Percentiles rank a stretch among this genome's conserved stretches.
These are phyloP conservation scores for Scaptomyza hsui DNA, from an alignment of 1,140 invertebrate species.

Conservation along the genomic window DNA sequence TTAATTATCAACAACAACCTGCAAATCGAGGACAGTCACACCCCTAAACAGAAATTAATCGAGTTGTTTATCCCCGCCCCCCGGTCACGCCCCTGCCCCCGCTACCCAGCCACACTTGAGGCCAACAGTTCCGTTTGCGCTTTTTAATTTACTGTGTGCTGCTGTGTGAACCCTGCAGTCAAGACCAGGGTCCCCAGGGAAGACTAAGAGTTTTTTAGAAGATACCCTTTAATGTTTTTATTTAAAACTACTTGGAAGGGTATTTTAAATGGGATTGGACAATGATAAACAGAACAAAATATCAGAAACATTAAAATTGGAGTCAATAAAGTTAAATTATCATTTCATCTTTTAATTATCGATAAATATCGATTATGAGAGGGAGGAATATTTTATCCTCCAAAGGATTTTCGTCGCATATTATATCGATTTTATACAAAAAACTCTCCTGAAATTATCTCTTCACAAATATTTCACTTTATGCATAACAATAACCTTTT, in stretches of 20 bases:
- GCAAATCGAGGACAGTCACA: constrained; percentile 32
- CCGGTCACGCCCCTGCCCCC: neutral
- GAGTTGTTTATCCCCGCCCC: constrained; percentile 24
- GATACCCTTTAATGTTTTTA: neutral
- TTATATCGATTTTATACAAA: too few relatives aligned
- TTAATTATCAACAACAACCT: constrained; percentile 79
- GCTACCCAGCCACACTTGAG: neutral
- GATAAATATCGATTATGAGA: too few relatives aligned
- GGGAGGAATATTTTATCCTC: too few relatives aligned
- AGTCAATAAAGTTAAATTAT: too few relatives aligned
- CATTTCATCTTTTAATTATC: too few relatives aligned
- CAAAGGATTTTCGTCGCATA: too few relatives aligned
- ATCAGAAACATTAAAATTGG: too few relatives aligned
- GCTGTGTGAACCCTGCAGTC: neutral
- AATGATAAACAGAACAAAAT: too few relatives aligned
- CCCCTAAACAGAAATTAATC: constrained; percentile 42
- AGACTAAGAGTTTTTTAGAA: neutral
- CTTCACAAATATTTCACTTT: neutral
- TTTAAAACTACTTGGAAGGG: too few relatives aligned
- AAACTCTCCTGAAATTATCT: too few relatives aligned
- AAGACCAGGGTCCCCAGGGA: constrained; percentile 31
- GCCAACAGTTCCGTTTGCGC: constrained; percentile 18
- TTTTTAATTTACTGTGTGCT: constrained; percentile 71
- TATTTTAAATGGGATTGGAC: too few relatives aligned
- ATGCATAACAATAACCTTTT: neutral